Evolutionary conservation across 1,140 invertebrate species (phyloP).

Genomic region (Chelonus insularis): DNA sequence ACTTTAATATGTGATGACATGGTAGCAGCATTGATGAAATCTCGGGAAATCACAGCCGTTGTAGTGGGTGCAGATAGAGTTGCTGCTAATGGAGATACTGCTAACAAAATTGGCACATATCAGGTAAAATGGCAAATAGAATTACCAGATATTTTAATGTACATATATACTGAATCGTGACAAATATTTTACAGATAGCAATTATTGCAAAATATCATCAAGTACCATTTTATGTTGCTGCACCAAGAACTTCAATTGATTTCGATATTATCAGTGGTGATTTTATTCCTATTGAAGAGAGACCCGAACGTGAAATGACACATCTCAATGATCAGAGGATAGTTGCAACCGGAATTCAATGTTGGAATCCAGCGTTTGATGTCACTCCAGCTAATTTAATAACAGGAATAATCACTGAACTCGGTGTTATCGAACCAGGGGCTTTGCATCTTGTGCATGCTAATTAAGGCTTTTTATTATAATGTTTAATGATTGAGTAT

Average conservation of each 20-base stretch:
- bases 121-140: slow-evolving; percentile 62
- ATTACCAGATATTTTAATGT: not conserved
- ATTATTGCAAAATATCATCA: slow-evolving; percentile 87
- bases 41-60: slow-evolving; percentile 75
- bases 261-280: slow-evolving; percentile 76
- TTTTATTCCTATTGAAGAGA: slow-evolving; percentile 91
- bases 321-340: slow-evolving; percentile 80
- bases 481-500: not conserved
- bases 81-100: slow-evolving; percentile 95
- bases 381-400: slow-evolving; percentile 94
- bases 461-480: slow-evolving; percentile 6
- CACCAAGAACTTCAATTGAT: slow-evolving; percentile 92
- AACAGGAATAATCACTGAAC: slow-evolving; percentile 94
- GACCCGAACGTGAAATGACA: slow-evolving; percentile 88
- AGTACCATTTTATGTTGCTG: slow-evolving; percentile 95
- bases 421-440: slow-evolving; percentile 76
- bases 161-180: not conserved
- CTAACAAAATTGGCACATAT: slow-evolving; percentile 99
- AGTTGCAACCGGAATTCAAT: slow-evolving; percentile 85
- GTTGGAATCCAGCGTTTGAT: slow-evolving; percentile 99
- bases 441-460: slow-evolving; percentile 34
- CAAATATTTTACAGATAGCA: slow-evolving; percentile 71
- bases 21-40: slow-evolving; percentile 88
- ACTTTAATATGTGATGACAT: slow-evolving; percentile 95
- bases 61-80: slow-evolving; percentile 90